Conservation (phyloP, 2,797 vertebrate species). For the Geotrypetes seraphini region DNA sequence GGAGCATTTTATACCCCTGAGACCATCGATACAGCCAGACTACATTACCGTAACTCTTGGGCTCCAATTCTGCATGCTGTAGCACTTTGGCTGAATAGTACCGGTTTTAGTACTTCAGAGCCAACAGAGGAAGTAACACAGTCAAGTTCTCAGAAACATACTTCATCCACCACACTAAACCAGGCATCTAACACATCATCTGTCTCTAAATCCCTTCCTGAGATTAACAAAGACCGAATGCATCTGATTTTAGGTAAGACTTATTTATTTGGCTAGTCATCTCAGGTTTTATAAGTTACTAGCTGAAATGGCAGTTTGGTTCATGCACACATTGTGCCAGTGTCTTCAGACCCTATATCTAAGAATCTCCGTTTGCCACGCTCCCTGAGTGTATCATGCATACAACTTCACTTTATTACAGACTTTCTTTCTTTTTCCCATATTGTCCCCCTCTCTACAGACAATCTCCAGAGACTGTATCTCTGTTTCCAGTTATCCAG, state of each 20-base stretch:
- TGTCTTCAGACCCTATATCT: too few relatives aligned
- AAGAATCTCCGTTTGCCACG: too few relatives aligned
- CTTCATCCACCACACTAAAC: conserved; percentile 40
- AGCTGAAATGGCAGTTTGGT: too few relatives aligned
- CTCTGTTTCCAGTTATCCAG: too few relatives aligned
- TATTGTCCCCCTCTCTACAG: too few relatives aligned
- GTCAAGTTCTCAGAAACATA: conserved; percentile 48
- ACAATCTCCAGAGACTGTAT: too few relatives aligned
- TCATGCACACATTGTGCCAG: too few relatives aligned
- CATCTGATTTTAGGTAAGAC: conserved; percentile 86
- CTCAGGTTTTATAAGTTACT: too few relatives aligned
- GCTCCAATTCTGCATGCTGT: conserved; percentile 88
- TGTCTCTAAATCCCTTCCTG: conserved; percentile 59
- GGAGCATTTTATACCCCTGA: conserved; percentile 97
- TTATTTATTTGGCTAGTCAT: not conserved
- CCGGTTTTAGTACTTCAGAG: conserved; percentile 68
- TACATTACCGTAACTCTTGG: conserved; percentile 94
- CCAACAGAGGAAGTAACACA: conserved; percentile 49
- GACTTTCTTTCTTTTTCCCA: too few relatives aligned
- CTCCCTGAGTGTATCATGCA: too few relatives aligned
- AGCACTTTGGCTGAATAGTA: conserved; percentile 86
- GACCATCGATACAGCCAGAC: conserved; percentile 90
- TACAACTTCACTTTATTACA: too few relatives aligned
- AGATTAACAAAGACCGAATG: conserved; percentile 85
- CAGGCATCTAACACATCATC: conserved; percentile 49